These are phyloP conservation scores for Mayetiola destructor DNA, from an alignment of 2,888 invertebrate species.

Conservation along the genomic window DNA sequence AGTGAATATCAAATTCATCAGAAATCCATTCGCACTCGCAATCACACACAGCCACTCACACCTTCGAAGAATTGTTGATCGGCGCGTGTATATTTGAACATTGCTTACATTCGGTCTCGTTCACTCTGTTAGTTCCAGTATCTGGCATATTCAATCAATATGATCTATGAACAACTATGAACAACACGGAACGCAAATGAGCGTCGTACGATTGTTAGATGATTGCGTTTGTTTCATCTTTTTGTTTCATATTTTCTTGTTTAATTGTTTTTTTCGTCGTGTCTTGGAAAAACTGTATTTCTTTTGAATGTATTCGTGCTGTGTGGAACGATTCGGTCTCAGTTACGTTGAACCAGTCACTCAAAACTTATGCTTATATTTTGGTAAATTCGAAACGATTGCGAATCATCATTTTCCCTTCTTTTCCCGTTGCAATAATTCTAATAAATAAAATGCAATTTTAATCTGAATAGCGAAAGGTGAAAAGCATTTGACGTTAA, in stretches of 20 bases:
- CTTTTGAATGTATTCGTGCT: neutral
- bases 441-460: no score
- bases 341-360: slow-evolving; percentile 1
- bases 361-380: neutral
- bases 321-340: neutral
- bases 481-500: no score
- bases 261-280: neutral
- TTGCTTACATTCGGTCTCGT: neutral
- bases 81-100: neutral
- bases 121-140: neutral
- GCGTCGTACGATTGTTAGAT: neutral
- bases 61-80: no score
- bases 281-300: neutral
- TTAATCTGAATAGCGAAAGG: no score
- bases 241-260: neutral
- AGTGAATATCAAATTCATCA: neutral
- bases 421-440: no score
- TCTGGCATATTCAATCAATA: neutral
- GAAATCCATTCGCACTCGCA: neutral
- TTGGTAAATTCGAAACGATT: no score
- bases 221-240: neutral
- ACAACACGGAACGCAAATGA: neutral
- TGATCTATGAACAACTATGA: neutral
- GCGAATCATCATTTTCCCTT: no score
- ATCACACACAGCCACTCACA: neutral